phyloP scores from a whole-genome alignment of 2,113 vertebrate genomes.

The Xiphophorus hellerii region DNA sequence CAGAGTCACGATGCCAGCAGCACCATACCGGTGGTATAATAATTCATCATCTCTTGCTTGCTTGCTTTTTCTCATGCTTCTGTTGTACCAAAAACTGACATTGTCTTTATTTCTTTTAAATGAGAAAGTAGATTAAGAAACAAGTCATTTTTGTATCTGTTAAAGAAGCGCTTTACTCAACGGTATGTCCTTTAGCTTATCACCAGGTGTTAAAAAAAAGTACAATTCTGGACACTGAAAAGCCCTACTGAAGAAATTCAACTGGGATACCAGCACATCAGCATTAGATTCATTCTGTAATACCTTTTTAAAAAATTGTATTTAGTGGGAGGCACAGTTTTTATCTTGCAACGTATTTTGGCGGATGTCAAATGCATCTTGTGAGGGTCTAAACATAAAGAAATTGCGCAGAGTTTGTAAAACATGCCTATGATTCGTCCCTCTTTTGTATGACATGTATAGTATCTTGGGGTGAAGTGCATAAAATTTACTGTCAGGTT shows the following conservation, averaged over 20 bases:
- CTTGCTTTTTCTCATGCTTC: conserved; percentile 23
- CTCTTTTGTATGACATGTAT: too few species aligned
- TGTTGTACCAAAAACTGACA: conserved; percentile 18
- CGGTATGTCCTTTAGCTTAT: neutral
- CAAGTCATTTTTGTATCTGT: neutral
- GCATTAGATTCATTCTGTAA: neutral
- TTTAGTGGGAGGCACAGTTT: neutral
- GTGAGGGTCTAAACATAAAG: too few species aligned
- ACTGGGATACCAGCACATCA: neutral
- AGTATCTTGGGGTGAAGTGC: too few species aligned
- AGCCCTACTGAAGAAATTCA: neutral
- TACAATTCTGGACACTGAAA: neutral
- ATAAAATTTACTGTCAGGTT: too few species aligned
- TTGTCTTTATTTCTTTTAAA: neutral
- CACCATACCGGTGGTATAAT: conserved; percentile 10
- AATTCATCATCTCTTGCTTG: conserved; percentile 32
- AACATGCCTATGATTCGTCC: too few species aligned
- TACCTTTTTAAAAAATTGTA: neutral
- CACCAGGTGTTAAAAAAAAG: neutral
- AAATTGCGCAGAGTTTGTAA: too few species aligned
- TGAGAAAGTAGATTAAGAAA: neutral
- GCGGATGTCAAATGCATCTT: too few species aligned
- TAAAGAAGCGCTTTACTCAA: neutral
- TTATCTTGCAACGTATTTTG: too few species aligned
- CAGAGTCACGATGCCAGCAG: conserved; percentile 17